Base-by-base conservation (phyloP, 2,113 vertebrate species). In the Eurypyga helias region DNA sequence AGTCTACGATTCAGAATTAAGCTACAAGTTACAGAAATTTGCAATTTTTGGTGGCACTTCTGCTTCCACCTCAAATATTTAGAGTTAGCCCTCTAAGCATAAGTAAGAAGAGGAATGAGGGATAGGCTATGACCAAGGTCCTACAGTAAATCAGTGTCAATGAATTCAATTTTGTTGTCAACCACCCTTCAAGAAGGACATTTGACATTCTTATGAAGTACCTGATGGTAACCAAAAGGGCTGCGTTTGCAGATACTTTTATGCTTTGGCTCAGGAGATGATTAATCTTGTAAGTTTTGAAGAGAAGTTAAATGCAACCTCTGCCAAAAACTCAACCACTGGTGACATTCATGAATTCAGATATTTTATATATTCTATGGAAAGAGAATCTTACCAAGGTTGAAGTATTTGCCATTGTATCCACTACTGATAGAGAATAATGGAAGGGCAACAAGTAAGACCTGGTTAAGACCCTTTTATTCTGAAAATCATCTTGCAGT, bases 221-320 rank as follows among this genome's bases (percentile, higher is more conserved):
- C 4, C 3, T 85, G 49, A 83, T 66, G 46, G 60, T 55, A 83
- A 93, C 67, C 82, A 90, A 96, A 90, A 19, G 25, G 52, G 54
- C 34, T 92, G 36, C 31, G 51, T 94, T 62, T 86, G 58, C 73
- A 66, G 73, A 65, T 71, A 45, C 28, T 65, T 91, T 65, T 66
- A 16, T 83, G 18, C 58, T 96, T 94, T 88, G 46, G 54, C 20
- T 88, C 45, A 66, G 51, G n/a, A 94, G 54, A 86, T 13, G 1
- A 86, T 96, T 95, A 81, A 77, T 93, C 85, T 79, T 88, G 41
- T 60, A 51, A 58, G 29, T 31, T 90, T 90, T 92, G 90, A 93
- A 93, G 54, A 80, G 38, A 73, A 80, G 16, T 88, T 69, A 83
- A 95, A 70, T 31, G 36, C 36, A 89, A 54, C 29, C 23, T 34